Evolutionary conservation across 2,113 vertebrate species (phyloP).

Genomic region (Chelonoidis abingdonii): DNA sequence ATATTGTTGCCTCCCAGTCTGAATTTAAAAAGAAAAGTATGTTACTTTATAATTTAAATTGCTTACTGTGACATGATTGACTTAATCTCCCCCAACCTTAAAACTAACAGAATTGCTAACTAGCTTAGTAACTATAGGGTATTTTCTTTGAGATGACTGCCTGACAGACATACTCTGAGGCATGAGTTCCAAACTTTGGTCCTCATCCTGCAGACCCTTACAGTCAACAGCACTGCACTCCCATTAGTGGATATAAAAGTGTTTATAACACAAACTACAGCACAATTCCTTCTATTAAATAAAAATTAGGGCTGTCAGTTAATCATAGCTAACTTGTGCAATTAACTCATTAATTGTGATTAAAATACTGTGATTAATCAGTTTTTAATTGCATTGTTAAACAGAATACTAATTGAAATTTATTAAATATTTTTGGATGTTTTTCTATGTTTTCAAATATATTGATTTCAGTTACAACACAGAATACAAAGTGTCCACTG

Average conservation of each 20-base stretch:
- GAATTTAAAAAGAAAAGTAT: background rate
- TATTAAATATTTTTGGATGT: too few relatives aligned
- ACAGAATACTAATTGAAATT: too few relatives aligned
- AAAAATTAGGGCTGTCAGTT: too few relatives aligned
- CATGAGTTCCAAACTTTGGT: fast-evolving
- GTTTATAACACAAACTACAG: background rate
- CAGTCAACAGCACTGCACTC: background rate
- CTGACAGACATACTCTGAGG: background rate
- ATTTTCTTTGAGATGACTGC: background rate
- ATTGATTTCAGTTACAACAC: too few relatives aligned
- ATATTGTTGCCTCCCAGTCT: fast-evolving
- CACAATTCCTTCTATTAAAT: background rate
- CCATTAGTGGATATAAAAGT: background rate
- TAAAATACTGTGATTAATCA: too few relatives aligned
- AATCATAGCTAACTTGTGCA: too few relatives aligned
- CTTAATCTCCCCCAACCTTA: background rate
- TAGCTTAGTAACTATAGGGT: background rate
- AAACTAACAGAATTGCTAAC: fast-evolving
- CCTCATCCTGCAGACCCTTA: fast-evolving
- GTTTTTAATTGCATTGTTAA: too few relatives aligned
- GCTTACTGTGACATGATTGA: background rate
- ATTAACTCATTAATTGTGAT: too few relatives aligned
- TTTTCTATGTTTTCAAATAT: too few relatives aligned
- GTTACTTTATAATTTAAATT: background rate
- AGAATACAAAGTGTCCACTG: too few relatives aligned